Evolutionary conservation across 2,113 vertebrate genomes (phyloP).

Genomic region (Poicephalus meyeri): DNA sequence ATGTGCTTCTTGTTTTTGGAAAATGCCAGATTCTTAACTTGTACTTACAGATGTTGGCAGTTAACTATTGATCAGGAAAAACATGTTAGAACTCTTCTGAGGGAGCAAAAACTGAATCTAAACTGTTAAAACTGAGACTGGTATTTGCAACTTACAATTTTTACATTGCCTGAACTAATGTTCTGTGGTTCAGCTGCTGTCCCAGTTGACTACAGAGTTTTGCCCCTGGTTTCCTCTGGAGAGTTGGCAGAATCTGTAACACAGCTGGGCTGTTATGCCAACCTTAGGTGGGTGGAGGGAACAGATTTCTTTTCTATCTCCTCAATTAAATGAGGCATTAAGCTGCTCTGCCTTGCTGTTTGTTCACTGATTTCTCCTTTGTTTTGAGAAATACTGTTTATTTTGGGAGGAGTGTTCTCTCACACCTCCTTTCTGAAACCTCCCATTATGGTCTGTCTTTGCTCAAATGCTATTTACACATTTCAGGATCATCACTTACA

Average conservation of each 20-base stretch:
- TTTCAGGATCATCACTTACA: background rate
- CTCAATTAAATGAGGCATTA: background rate
- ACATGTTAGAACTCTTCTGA: conserved; percentile 36
- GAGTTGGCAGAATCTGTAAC: background rate
- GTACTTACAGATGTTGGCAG: conserved; percentile 20
- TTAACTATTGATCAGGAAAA: conserved; percentile 18
- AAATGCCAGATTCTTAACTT: conserved; percentile 28
- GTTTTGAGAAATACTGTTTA: background rate
- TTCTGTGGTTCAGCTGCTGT: conserved; percentile 4
- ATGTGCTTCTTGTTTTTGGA: conserved; percentile 43
- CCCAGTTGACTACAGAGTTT: background rate
- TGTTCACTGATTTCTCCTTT: background rate
- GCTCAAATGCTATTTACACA: background rate
- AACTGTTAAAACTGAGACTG: background rate
- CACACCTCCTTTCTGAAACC: background rate
- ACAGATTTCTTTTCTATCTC: background rate
- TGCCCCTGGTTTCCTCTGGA: background rate
- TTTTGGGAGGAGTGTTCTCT: background rate
- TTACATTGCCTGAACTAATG: background rate
- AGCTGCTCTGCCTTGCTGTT: background rate
- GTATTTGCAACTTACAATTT: background rate
- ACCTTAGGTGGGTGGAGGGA: background rate
- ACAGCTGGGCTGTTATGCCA: background rate
- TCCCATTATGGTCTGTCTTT: background rate
- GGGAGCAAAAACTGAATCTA: background rate